phyloP scores from a whole-genome alignment of 2,797 vertebrate genomes.

The Rhodeus uyekii region DNA sequence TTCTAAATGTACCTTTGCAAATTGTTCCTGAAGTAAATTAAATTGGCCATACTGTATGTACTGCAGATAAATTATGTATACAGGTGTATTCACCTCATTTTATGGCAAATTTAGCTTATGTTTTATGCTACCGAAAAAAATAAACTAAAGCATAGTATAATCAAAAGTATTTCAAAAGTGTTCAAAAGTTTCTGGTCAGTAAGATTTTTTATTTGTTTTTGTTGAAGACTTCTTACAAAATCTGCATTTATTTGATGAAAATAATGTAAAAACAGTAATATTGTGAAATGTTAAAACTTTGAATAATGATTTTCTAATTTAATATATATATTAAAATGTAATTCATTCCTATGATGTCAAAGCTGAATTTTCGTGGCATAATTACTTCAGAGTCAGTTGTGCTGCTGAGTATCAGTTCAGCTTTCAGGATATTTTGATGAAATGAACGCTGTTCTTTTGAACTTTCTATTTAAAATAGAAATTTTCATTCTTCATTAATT shows the following conservation, averaged over 20 bases:
- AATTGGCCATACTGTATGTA: background rate
- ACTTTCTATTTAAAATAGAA: no score
- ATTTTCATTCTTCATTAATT: no score
- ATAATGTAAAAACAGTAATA: background rate
- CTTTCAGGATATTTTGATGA: background rate
- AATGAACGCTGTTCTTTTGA: no score
- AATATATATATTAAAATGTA: background rate
- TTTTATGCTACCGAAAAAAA: no score
- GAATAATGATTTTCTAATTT: background rate
- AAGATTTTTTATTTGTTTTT: background rate
- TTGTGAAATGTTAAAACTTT: background rate
- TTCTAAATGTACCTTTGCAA: background rate
- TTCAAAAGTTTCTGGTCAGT: background rate
- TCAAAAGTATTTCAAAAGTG: no score
- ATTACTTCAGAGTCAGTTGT: no score
- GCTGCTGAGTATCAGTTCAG: background rate
- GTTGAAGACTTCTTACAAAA: background rate
- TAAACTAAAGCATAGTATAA: no score
- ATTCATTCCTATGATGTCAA: background rate
- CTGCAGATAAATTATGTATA: background rate
- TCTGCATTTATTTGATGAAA: background rate
- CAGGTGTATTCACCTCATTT: background rate
- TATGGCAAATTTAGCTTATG: background rate
- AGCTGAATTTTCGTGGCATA: background rate
- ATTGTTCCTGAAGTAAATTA: background rate